phyloP scores from a whole-genome alignment of 1,140 invertebrate genomes.

The Eupristina koningsbergeri region DNA sequence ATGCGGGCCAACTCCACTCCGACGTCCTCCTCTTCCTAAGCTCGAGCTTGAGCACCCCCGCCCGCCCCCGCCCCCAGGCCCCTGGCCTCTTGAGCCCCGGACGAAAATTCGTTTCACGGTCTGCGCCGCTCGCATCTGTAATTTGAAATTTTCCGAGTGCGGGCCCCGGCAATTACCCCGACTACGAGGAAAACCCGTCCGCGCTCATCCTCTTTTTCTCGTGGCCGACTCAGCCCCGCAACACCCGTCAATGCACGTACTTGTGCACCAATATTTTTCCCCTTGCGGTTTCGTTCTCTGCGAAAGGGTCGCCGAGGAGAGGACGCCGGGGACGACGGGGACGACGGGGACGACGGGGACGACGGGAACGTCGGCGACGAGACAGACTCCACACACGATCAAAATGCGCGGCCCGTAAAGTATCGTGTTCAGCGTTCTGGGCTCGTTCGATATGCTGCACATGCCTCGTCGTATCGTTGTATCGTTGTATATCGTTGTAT shows the following conservation, averaged over 20 bases:
- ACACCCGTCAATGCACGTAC: not conserved
- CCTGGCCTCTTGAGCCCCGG: not conserved
- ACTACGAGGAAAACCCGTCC: not conserved
- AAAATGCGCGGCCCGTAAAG: not conserved
- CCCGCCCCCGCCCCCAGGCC: no score
- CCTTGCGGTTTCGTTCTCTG: not conserved
- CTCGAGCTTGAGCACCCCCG: no score
- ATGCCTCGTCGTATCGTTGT: not conserved
- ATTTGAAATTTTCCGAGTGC: constrained; percentile 16
- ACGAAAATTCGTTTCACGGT: constrained; percentile 24
- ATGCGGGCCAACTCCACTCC: not conserved
- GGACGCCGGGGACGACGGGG: not conserved
- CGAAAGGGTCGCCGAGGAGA: not conserved
- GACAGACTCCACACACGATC: not conserved
- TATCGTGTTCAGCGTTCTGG: constrained; percentile 25
- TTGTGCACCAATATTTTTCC: not conserved
- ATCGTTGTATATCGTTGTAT: no score
- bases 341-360: not conserved
- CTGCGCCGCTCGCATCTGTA: not conserved
- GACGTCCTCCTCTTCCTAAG: not conserved
- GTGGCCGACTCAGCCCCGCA: no score
- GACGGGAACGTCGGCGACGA: not conserved
- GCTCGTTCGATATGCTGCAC: constrained; percentile 14
- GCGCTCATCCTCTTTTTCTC: no score
- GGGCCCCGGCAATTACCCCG: no score